These are phyloP conservation scores for Phylloscopus trochilus DNA, from an alignment of 2,113 vertebrate genomes.

Conservation along the genomic window DNA sequence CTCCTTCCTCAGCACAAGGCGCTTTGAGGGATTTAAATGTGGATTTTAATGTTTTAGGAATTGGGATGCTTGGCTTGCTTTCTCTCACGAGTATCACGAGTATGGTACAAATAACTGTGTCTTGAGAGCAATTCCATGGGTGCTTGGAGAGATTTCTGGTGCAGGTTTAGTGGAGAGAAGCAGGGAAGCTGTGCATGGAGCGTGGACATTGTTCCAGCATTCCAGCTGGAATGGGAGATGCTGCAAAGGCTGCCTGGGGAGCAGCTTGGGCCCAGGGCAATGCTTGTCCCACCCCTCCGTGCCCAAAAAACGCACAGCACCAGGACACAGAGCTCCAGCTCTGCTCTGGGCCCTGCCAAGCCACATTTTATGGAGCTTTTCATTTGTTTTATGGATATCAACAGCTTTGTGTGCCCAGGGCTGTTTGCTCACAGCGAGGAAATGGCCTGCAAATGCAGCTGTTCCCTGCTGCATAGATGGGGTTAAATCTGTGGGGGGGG, in stretches of 20 bases:
- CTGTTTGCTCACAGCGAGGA: background rate
- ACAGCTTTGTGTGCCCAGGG: background rate
- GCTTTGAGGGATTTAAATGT: background rate
- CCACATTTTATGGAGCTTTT: background rate
- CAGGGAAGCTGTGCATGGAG: background rate
- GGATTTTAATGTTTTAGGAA: background rate
- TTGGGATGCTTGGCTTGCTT: background rate
- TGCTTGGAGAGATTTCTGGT: background rate
- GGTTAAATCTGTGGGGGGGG: background rate
- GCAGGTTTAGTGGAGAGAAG: background rate
- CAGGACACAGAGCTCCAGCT: background rate
- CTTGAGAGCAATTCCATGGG: background rate
- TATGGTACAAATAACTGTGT: background rate
- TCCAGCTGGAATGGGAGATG: background rate
- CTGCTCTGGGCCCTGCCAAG: background rate
- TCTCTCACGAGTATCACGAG: fast-evolving
- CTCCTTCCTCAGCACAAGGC: background rate
- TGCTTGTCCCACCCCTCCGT: background rate
- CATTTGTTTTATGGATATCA: background rate
- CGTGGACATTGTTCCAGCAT: fast-evolving
- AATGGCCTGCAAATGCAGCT: background rate
- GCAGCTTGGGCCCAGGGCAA: background rate
- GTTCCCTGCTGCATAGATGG: background rate
- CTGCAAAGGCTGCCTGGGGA: background rate
- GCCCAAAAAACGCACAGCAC: background rate